Base-by-base conservation (phyloP, 2,888 invertebrate genomes). In the Drosophila limbata region DNA sequence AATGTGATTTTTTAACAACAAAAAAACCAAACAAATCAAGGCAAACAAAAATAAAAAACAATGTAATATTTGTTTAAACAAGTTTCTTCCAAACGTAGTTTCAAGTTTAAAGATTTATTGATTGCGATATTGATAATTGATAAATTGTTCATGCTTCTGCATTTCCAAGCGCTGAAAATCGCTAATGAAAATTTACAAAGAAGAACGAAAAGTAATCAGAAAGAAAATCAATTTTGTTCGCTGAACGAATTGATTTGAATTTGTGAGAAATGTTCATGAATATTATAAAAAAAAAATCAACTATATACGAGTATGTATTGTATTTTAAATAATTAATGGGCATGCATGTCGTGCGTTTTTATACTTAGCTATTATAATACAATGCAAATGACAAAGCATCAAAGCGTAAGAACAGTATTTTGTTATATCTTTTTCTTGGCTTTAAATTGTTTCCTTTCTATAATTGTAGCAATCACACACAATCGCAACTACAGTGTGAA, bases 341-440 rank as follows among this genome's bases (percentile, higher is more conserved):
- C 80, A 64, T 71, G 77, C 73, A 55, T 52, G 51, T 44, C 82
- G 47, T 75, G 81, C 81, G 71, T 70, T 87, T 88, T 88, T 83
- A 88, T 88, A 89, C 85, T 71, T 83, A 89, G 82, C 64, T 82
- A 69, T 72, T 73, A 84, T 53, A 84, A 82, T 57, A 57, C 70
- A 52, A 81, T 79, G 80, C 83, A 89, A 89, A 76, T 84, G 90
- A 89, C 89, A 83, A 73, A 83, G 60, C 77, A 67, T 72, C 66
- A 83, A 83, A 71, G 70, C 69, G 70, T 76, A 82, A 88, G 72
- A 88, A 82, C 84, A 84, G 84, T 84, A 84, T 84, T 89, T 88
- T 88, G 84, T 84, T 84, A 81, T 71, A 81, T 63, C 55, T 50
- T 57, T 67, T 72, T 75, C 80, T 79, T 78, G 75, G 85, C 89